phyloP scores from a whole-genome alignment of 1,140 invertebrate genomes.

The Mamestra configurata region DNA sequence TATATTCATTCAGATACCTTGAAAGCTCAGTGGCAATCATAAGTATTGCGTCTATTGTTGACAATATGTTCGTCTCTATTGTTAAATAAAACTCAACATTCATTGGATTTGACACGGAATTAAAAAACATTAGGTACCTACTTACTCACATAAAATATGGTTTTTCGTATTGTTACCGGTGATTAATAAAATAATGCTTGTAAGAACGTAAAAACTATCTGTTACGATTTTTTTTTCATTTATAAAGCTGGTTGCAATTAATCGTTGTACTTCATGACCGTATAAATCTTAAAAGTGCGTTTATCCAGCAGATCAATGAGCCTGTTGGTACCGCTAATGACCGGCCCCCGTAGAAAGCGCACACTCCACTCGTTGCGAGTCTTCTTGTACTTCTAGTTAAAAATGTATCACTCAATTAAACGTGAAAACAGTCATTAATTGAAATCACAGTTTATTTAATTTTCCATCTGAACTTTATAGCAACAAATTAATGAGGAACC shows the following conservation, averaged over 20 bases:
- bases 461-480: neutral
- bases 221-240: too few species aligned
- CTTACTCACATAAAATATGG: too few species aligned
- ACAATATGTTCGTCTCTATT: too few species aligned
- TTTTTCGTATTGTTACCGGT: too few species aligned
- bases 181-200: neutral
- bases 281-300: neutral
- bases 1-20: too few species aligned
- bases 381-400: neutral
- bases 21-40: too few species aligned
- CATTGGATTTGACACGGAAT: too few species aligned
- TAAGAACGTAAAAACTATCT: too few species aligned
- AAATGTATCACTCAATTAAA: neutral
- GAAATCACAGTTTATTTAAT: neutral
- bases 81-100: too few species aligned
- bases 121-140: too few species aligned
- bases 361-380: neutral
- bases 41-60: too few species aligned
- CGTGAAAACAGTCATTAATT: neutral
- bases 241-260: neutral
- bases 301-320: slow-evolving; percentile 1
- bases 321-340: neutral
- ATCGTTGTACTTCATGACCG: neutral
- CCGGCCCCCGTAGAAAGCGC: neutral
- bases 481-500: neutral